Conservation (phyloP, 2,113 vertebrate genomes). For the Actenoides hombroni region DNA sequence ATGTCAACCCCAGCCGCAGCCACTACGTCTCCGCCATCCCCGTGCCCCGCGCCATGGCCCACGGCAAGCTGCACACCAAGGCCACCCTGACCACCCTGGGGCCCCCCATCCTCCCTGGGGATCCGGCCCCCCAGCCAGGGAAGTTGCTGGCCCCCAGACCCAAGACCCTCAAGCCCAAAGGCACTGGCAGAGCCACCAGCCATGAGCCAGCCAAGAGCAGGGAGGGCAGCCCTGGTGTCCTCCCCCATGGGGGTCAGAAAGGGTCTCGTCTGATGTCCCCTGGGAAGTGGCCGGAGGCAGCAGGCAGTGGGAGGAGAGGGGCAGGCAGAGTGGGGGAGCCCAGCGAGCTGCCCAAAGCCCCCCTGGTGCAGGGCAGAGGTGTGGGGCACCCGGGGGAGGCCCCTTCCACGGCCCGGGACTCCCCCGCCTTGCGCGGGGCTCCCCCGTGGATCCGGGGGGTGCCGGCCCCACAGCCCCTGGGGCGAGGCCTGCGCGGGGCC, state of each 20-base stretch:
- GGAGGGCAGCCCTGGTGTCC: background rate
- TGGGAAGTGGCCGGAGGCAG: constrained; percentile 20
- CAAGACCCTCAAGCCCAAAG: constrained; percentile 49
- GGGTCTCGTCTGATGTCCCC: background rate
- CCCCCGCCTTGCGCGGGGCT: too few relatives aligned
- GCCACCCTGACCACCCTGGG: background rate
- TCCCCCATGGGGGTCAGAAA: background rate
- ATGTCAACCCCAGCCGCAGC: constrained; percentile 57
- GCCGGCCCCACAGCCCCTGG: too few relatives aligned
- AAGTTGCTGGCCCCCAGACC: background rate
- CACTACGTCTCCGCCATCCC: constrained; percentile 74
- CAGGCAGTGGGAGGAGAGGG: background rate
- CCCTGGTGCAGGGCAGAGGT: background rate
- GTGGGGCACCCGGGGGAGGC: background rate
- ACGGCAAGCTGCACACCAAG: background rate
- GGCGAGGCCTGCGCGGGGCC: too few relatives aligned
- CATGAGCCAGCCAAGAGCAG: rapidly evolving
- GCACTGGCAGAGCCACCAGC: background rate
- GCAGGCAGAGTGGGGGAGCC: background rate
- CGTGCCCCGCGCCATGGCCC: constrained; percentile 59
- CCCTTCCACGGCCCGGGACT: too few relatives aligned
- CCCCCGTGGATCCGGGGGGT: too few relatives aligned
- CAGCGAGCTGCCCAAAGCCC: constrained; percentile 33
- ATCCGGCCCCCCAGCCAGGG: background rate
- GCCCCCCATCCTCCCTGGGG: background rate